Evolutionary conservation across 2,113 vertebrate species (phyloP).

Genomic region (Brienomyrus longianalis): DNA sequence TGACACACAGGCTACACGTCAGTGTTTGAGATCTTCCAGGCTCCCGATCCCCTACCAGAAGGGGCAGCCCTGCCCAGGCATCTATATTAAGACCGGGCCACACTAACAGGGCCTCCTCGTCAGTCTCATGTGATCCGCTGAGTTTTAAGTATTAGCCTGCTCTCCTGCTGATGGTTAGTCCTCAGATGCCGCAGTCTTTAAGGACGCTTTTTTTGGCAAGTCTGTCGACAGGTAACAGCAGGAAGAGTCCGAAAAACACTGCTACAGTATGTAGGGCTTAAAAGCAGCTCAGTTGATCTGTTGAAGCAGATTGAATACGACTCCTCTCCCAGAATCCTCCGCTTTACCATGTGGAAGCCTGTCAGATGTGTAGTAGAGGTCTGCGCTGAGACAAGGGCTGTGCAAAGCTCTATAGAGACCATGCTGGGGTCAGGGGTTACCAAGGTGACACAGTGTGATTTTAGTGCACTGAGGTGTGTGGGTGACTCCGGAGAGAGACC

Average conservation of each 20-base stretch:
- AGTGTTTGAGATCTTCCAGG: constrained; percentile 27
- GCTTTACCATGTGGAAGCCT: not conserved
- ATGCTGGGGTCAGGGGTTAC: not conserved
- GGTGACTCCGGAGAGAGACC: not conserved
- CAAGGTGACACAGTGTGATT: not conserved
- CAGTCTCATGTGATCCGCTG: constrained; percentile 39
- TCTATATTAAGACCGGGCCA: constrained; percentile 54
- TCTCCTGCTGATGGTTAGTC: not conserved
- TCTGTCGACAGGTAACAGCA: not conserved
- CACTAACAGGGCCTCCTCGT: constrained; percentile 32
- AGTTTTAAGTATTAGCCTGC: constrained; percentile 28
- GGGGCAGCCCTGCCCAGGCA: constrained; percentile 40
- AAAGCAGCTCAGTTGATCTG: not conserved
- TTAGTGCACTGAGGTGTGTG: not conserved
- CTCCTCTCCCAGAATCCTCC: not conserved
- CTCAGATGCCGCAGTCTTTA: not conserved
- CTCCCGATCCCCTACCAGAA: constrained; percentile 30
- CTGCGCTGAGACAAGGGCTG: not conserved
- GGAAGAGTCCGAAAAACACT: not conserved
- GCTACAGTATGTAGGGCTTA: not conserved
- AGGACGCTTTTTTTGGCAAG: not conserved
- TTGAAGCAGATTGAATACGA: not conserved
- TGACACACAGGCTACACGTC: constrained; percentile 11
- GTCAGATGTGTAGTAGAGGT: not conserved
- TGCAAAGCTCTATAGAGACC: not conserved